phyloP scores from a whole-genome alignment of 2,797 vertebrate genomes.

The Trematomus bernacchii region DNA sequence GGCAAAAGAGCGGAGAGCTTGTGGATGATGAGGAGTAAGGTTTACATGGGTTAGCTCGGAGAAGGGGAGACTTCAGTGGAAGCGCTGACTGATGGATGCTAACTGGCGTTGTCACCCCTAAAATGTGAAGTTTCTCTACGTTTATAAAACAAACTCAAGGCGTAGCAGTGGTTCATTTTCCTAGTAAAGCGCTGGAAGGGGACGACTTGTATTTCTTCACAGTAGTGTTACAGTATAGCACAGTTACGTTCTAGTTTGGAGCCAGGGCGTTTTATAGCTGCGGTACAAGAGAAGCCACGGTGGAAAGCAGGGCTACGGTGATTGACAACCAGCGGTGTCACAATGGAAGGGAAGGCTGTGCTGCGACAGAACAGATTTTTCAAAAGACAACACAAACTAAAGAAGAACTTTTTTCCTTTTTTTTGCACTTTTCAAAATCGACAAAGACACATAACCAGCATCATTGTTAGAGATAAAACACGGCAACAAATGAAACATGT shows the following conservation, averaged over 20 bases:
- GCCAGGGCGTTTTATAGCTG: constrained; percentile 51
- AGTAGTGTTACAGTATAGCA: constrained; percentile 73
- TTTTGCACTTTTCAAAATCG: constrained; percentile 36
- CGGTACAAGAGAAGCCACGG: constrained; percentile 44
- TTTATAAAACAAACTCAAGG: constrained; percentile 33
- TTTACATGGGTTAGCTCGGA: constrained; percentile 30
- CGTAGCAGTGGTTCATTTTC: constrained; percentile 65
- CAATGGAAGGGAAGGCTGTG: constrained; percentile 35
- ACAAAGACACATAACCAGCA: constrained; percentile 59
- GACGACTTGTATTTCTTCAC: constrained; percentile 65
- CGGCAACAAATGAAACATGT: constrained; percentile 50
- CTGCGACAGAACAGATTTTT: constrained; percentile 39
- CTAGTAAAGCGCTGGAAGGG: constrained; percentile 45
- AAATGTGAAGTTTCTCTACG: constrained; percentile 21
- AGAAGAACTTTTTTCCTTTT: constrained; percentile 47
- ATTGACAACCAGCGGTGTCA: constrained; percentile 45
- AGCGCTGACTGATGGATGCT: constrained; percentile 55
- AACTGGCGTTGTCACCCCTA: constrained; percentile 31
- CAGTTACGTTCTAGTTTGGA: constrained; percentile 60
- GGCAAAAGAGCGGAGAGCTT: constrained; percentile 38
- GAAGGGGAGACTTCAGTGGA: constrained; percentile 57
- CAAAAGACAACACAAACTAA: constrained; percentile 62
- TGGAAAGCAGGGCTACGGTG: constrained; percentile 38
- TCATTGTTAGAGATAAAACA: constrained; percentile 51
- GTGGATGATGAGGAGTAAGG: constrained; percentile 28